Conservation (phyloP, 1,140 invertebrate species). For the Pectinophora gossypiella region DNA sequence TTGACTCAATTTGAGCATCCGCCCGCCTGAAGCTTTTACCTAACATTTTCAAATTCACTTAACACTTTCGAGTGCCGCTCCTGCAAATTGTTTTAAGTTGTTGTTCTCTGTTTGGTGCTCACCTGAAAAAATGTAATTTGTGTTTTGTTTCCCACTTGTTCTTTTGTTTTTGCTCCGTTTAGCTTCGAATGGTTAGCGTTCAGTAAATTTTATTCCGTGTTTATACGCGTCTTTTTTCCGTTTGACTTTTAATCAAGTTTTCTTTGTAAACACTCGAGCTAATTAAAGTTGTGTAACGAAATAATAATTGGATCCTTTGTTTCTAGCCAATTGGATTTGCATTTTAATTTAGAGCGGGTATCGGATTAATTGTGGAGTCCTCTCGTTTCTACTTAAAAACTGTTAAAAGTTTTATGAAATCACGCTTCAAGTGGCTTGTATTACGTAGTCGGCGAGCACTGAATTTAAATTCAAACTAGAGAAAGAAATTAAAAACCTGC, state of each 20-base stretch:
- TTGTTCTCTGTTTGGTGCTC: constrained; percentile 42
- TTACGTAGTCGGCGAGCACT: constrained; percentile 42
- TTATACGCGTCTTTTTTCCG: constrained; percentile 8
- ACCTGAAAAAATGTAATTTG: constrained; percentile 56
- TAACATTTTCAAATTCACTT: constrained; percentile 51
- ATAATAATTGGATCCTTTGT: not conserved
- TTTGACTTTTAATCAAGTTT: constrained; percentile 22
- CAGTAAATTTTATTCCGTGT: constrained; percentile 6
- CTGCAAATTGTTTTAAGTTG: constrained; percentile 53
- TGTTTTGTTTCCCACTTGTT: constrained; percentile 28
- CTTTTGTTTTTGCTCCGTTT: constrained; percentile 36
- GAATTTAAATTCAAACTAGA: constrained; percentile 53
- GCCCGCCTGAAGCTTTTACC: constrained; percentile 21
- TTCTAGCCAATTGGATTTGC: not conserved
- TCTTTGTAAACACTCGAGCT: constrained; percentile 15
- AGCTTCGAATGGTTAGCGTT: constrained; percentile 25
- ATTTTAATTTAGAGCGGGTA: not conserved
- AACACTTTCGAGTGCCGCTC: constrained; percentile 48
- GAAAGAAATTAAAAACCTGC: constrained; percentile 58
- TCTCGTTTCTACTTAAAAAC: constrained; percentile 3
- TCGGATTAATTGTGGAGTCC: not conserved
- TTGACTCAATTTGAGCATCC: constrained; percentile 53
- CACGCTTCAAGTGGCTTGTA: constrained; percentile 38
- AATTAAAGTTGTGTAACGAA: constrained; percentile 4
- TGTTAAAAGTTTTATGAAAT: constrained; percentile 23